These are phyloP conservation scores for Agrochola litura DNA, from an alignment of 2,888 invertebrate species.

Conservation along the genomic window DNA sequence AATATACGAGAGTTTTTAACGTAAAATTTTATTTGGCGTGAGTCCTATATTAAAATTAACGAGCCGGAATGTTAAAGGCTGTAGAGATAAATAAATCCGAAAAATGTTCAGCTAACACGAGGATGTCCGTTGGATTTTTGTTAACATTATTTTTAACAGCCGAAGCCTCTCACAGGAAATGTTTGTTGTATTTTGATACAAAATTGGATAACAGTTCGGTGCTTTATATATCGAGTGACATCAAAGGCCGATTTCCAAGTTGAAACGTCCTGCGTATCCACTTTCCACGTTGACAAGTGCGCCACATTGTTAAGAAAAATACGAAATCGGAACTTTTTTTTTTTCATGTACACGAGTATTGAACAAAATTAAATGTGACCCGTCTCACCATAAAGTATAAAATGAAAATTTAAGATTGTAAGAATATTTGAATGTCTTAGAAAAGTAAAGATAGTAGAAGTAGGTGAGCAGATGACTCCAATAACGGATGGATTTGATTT, in stretches of 20 bases:
- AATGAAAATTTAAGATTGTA: constrained; percentile 7
- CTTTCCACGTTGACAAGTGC: constrained; percentile 34
- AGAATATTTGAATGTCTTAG: constrained; percentile 15
- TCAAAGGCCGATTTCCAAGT: constrained; percentile 63
- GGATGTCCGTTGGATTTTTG: constrained; percentile 10
- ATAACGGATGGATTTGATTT: constrained; percentile 26
- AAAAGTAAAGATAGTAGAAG: constrained; percentile 17
- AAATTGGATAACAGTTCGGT: constrained; percentile 67
- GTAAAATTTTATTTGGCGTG: constrained; percentile 45
- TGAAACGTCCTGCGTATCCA: constrained; percentile 18
- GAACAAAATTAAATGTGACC: constrained; percentile 26
- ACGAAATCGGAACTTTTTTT: constrained; percentile 10
- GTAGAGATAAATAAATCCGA: constrained; percentile 41
- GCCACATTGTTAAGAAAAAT: constrained; percentile 54
- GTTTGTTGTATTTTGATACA: constrained; percentile 60
- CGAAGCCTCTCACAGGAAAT: constrained; percentile 45
- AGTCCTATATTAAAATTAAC: constrained; percentile 50
- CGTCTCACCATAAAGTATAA: constrained; percentile 2
- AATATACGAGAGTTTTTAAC: constrained; percentile 49
- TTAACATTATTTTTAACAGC: constrained; percentile 45
- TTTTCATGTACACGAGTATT: constrained; percentile 8
- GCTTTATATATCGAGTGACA: constrained; percentile 73
- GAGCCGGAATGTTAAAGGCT: constrained; percentile 43
- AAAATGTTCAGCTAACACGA: constrained; percentile 33
- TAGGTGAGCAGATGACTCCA: constrained; percentile 7